These are phyloP conservation scores for Spialia ferax DNA, from an alignment of 2,888 invertebrate species.

Conservation along the genomic window DNA sequence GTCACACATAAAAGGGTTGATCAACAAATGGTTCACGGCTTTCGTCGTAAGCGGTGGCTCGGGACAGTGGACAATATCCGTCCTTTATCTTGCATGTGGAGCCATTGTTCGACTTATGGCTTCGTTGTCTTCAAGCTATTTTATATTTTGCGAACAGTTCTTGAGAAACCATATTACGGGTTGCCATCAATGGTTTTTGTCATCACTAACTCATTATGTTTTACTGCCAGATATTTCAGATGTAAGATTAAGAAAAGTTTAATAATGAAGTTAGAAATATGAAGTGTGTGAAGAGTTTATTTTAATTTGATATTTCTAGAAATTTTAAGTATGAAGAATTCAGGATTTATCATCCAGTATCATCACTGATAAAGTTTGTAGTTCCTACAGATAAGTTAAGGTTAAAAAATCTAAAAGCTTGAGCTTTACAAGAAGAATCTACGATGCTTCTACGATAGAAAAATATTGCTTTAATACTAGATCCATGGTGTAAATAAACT, in stretches of 20 bases:
- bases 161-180: background rate
- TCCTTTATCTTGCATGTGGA: constrained; percentile 7
- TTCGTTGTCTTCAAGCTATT: background rate
- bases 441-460: background rate
- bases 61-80: constrained; percentile 3
- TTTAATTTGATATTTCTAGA: background rate
- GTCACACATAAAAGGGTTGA: constrained; percentile 15
- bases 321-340: no score
- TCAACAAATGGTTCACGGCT: constrained; percentile 14
- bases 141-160: background rate
- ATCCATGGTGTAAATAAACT: no score
- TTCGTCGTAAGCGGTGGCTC: background rate
- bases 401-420: no score
- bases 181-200: background rate
- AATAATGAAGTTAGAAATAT: no score
- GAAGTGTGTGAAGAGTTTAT: no score
- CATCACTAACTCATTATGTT: background rate
- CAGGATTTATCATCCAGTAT: no score
- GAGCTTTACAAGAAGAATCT: background rate
- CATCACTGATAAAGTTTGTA: no score
- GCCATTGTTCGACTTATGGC: background rate
- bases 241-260: background rate
- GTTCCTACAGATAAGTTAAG: no score
- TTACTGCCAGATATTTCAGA: background rate
- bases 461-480: no score